Evolutionary conservation across 35 echinoderm and acorn worm genomes (phyloP), one percentile per base, ranked within the genome.

Genomic region (Apostichopus japonicus): DNA sequence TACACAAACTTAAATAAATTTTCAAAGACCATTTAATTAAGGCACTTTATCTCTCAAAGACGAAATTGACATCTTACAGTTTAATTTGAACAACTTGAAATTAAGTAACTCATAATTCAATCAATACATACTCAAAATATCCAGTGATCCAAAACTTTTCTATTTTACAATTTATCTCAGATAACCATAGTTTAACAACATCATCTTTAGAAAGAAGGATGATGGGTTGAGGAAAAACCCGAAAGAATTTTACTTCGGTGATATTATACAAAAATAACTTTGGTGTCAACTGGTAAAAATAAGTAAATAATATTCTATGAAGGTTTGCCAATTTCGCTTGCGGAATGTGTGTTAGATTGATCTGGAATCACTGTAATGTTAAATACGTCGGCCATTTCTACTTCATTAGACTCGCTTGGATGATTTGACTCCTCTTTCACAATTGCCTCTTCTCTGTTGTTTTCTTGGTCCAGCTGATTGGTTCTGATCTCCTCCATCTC

Each of bases 221-320:
- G 27, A 33, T 33, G 0, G 27, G 27, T 33, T 33, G 27, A 33
- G 27, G 27, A 33, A 33, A 33, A 33, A 0, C 27, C 27, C 0
- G 17, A 72, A 17, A 72, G n/a, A 72, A 72, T 72, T 72, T 1
- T 72, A 19, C 17, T 22, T 72, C n/a, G 9, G n/a, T 72, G n/a
- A 72, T 87, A 59, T 62, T 87, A 87, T 87, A 87, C 56, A 87
- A 87, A 87, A 87, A 87, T 87, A 87, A 33, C 15, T 87, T 22
- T 87, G 63, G 2, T 44, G 5, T n/a, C 27, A 87, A 65, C 1
- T 4, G 3, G 24, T 19, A 71, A 59, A 10, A 62, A n/a, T 63
- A 7, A 14, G 19, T 11, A 87, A 22, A 58, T 14, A 33, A 33
- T 33, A 63, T 22, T 87, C 52, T 72, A 63, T 33, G 84, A 54